A percentile compares a stretch with the other conserved stretches of the same genome.
phyloP scores from a whole-genome alignment of 2,113 vertebrate species.

The Peromyscus californicus region DNA sequence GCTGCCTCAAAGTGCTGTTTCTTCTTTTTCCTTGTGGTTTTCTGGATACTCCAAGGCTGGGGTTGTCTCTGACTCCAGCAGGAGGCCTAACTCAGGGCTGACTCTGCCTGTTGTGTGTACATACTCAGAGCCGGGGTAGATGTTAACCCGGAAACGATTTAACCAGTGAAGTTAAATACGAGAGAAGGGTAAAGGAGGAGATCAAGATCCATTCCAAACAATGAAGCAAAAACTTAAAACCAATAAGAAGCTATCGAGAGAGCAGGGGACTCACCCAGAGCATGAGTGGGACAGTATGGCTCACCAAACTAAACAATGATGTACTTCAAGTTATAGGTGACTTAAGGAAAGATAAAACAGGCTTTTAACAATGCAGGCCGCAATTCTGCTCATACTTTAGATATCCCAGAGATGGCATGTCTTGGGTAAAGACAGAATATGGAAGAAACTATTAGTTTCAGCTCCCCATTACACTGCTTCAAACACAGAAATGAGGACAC shows the following conservation, averaged over 20 bases:
- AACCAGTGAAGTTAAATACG: neutral
- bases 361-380: neutral
- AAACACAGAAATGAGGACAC: neutral
- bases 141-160: constrained; percentile 12
- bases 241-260: neutral
- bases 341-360: neutral
- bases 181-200: neutral
- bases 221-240: neutral
- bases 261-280: neutral
- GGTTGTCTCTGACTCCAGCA: constrained; percentile 40
- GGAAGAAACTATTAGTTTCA: neutral
- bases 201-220: neutral
- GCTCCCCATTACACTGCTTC: neutral
- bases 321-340: neutral
- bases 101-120: neutral
- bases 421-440: neutral
- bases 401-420: neutral
- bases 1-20: constrained; percentile 16
- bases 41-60: constrained; percentile 18
- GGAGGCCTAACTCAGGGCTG: neutral
- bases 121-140: constrained; percentile 1
- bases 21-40: constrained; percentile 45
- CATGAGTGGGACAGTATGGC: neutral
- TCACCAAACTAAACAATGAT: neutral
- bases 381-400: constrained; percentile 5